Evolutionary conservation across 2,113 vertebrate genomes (phyloP), one percentile per base, ranked within the genome.

Genomic region (Glaucidium brasilianum): DNA sequence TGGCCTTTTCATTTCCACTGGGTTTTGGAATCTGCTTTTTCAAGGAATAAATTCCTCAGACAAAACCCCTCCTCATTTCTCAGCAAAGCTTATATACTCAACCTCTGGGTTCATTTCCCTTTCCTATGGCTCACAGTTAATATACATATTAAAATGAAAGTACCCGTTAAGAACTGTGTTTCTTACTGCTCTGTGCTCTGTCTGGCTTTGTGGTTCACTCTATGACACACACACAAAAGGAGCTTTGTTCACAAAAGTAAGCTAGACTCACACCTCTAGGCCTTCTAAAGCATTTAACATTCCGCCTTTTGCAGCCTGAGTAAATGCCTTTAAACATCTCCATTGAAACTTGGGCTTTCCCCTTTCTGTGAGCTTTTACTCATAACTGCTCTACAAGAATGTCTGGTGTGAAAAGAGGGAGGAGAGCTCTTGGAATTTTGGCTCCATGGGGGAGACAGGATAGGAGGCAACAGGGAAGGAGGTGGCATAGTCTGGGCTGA

Each of bases 401-500:
- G 10, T 27, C 22, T 80, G 37, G 9, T 47, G 16, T 39, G 49
- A 69, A 68, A 60, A 45, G 7, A 63, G 1, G 13, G 5, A 68
- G 35, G 37, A 62, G 3, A 47, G 3, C 6, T 73, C 32, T 78
- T 81, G 72, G n/a, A 90, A 34, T 50, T 39, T 1, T 1, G 12
- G 8, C 18, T 47, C 20, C 7, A 12, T 0, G 15, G 12, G 3
- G 5, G 6, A 32, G 2, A 10, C 13, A 64, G 19, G 50, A 35
- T 69, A 37, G 13, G 12, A 3, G 5, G 6, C 29, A 2, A 10
- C 13, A 60, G 19, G 50, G 41, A 74, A 37, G 30, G 26, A 81
- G 11, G 5, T 58, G 10, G 4, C 1, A 3, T 16, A 69, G 7
- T 62, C n/a, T 2, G 0, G 18, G 21, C 7, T 3, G 3, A 26